Conservation (phyloP, 2,888 invertebrate species). For the Spialia ferax region DNA sequence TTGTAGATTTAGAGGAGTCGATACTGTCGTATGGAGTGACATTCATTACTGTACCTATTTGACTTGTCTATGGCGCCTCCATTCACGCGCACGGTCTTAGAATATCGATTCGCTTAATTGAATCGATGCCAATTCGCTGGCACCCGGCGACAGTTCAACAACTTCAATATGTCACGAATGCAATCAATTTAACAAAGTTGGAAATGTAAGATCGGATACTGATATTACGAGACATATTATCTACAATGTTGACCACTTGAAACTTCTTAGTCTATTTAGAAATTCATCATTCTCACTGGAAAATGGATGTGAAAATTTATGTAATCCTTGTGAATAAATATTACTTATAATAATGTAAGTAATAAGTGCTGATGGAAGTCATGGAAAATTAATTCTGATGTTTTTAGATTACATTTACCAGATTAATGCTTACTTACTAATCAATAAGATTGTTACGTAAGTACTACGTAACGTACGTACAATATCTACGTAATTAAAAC, state of each 20-base stretch:
- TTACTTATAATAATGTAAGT: no score
- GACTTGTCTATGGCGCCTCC: conserved; percentile 14
- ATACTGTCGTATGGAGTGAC: conserved; percentile 15
- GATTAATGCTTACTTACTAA: no score
- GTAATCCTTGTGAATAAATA: no score
- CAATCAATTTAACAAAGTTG: conserved; percentile 16
- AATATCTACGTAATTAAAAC: no score
- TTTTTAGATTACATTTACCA: no score
- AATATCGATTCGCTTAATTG: conserved; percentile 56
- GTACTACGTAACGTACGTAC: no score
- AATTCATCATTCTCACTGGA: not conserved
- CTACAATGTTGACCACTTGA: not conserved
- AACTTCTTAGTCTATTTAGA: not conserved
- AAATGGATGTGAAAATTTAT: no score
- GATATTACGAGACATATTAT: not conserved
- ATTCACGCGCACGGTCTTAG: conserved; percentile 42
- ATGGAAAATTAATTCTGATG: no score
- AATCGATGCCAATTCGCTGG: conserved; percentile 52
- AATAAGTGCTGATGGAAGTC: no score
- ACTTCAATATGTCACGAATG: conserved; percentile 61
- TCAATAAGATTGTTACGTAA: no score
- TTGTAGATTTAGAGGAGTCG: no score
- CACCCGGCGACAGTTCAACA: conserved; percentile 42
- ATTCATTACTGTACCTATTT: conserved; percentile 7
- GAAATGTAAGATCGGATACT: conserved; percentile 18